These are phyloP conservation scores for Sialis lutaria DNA, from an alignment of 2,888 invertebrate species.

Conservation along the genomic window DNA sequence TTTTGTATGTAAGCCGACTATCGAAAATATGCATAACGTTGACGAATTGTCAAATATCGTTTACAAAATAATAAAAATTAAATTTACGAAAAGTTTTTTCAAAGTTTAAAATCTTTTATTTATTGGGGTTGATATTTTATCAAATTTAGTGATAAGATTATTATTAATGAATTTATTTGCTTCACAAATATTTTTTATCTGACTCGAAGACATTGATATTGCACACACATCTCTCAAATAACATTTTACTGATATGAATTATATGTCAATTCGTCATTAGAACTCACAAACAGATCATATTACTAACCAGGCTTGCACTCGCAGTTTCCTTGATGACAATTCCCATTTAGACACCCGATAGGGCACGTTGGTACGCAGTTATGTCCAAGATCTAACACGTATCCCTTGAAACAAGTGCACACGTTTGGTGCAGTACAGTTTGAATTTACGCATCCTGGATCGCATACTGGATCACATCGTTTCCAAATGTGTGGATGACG, in stretches of 20 bases:
- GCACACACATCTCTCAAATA: background rate
- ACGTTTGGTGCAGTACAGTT: constrained; percentile 44
- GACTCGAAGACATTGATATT: background rate
- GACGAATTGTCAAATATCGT: no score
- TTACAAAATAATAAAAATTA: no score
- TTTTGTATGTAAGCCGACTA: no score
- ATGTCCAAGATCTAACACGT: constrained; percentile 32
- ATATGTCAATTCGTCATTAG: background rate
- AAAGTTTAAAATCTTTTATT: no score
- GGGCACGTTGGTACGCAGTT: constrained; percentile 49
- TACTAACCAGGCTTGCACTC: constrained; percentile 30
- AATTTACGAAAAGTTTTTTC: no score
- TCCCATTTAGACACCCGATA: constrained; percentile 47
- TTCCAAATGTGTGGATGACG: constrained; percentile 36
- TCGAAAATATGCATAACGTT: no score
- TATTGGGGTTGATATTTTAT: no score
- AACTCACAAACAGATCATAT: background rate
- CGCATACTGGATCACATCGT: constrained; percentile 42
- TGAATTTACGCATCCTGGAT: constrained; percentile 48
- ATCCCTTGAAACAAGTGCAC: constrained; percentile 45
- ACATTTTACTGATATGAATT: background rate
- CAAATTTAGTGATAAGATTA: no score
- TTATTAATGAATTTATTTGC: no score
- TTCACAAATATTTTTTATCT: no score
- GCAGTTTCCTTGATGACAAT: constrained; percentile 37